Conservation (phyloP, 1,140 invertebrate species). For the Melitaea cinxia region DNA sequence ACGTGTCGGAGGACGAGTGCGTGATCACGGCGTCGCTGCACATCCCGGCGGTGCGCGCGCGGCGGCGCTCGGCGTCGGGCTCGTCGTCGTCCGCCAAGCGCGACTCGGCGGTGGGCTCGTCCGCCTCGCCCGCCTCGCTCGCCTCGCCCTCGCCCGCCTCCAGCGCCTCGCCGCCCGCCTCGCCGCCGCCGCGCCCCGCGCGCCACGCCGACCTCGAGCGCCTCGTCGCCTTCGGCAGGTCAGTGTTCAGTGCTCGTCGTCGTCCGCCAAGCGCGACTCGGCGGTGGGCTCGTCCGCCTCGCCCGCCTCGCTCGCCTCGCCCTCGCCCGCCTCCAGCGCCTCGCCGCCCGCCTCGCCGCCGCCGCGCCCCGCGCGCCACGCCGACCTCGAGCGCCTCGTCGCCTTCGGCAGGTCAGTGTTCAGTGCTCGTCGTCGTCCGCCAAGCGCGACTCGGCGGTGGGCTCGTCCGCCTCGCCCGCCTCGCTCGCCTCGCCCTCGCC, state of each 20-base stretch:
- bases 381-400: conserved; percentile 61
- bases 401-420: conserved; percentile 58
- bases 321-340: no score
- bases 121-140: conserved; percentile 37
- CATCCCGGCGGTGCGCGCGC: conserved; percentile 82
- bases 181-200: conserved; percentile 55
- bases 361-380: conserved; percentile 37
- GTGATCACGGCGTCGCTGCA: conserved; percentile 91
- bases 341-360: no score
- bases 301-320: no score
- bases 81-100: conserved; percentile 62
- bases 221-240: conserved; percentile 62
- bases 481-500: no score
- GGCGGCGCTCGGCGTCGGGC: conserved; percentile 61
- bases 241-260: no score
- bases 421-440: no score
- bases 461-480: no score
- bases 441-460: no score
- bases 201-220: conserved; percentile 61
- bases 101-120: conserved; percentile 67
- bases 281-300: no score
- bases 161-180: conserved; percentile 46
- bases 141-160: conserved; percentile 45
- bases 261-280: no score
- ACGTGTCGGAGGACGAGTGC: conserved; percentile 80